Evolutionary conservation across 2,113 vertebrate species (phyloP).

Genomic region (Asarcornis scutulata): DNA sequence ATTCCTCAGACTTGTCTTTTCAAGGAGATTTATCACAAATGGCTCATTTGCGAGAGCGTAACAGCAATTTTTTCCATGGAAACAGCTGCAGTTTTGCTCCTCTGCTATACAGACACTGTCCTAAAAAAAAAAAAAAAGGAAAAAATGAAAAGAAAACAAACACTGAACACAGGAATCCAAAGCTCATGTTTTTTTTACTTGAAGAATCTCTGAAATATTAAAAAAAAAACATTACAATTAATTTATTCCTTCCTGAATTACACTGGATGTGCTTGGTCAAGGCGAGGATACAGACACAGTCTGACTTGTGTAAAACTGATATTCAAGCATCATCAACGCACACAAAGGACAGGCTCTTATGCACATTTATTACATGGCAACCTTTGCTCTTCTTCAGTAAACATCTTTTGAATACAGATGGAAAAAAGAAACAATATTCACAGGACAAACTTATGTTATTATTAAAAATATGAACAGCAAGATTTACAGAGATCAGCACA

Average conservation of each 20-base stretch:
- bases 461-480: accelerated
- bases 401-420: background rate
- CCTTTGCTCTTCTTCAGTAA: background rate
- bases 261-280: background rate
- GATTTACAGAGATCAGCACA: background rate
- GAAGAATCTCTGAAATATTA: background rate
- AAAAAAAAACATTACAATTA: background rate
- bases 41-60: background rate
- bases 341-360: background rate
- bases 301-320: background rate
- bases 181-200: conserved; percentile 29
- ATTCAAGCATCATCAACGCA: background rate
- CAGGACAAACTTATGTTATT: background rate
- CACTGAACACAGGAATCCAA: conserved; percentile 18
- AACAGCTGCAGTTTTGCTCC: background rate
- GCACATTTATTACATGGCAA: background rate
- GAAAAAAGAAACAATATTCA: background rate
- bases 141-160: background rate
- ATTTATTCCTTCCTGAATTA: background rate
- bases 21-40: background rate
- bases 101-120: background rate
- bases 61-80: background rate
- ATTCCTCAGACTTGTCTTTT: background rate
- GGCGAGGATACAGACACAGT: background rate
- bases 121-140: background rate